Conservation (phyloP, 2,797 vertebrate genomes). For the Typhlichthys eigenmanni region DNA sequence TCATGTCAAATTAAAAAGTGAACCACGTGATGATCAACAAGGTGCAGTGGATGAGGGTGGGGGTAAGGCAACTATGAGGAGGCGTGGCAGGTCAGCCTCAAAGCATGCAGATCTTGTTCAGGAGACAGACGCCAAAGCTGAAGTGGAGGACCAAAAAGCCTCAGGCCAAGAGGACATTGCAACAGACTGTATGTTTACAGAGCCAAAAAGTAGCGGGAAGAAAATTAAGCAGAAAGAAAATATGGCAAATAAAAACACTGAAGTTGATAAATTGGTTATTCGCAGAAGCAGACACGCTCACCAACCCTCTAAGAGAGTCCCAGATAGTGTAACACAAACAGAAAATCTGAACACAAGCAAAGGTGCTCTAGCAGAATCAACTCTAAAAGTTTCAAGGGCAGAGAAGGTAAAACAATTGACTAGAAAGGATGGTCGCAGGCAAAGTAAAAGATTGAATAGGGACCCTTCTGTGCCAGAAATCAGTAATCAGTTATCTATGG, state of each 20-base stretch:
- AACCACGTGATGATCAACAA: conserved; percentile 51
- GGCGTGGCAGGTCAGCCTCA: conserved; percentile 76
- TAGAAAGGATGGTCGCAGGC: conserved; percentile 62
- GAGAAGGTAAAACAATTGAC: conserved; percentile 49
- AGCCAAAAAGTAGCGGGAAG: conserved; percentile 61
- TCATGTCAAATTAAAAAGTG: conserved; percentile 85
- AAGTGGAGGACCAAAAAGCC: conserved; percentile 67
- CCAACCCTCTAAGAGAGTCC: conserved; percentile 39
- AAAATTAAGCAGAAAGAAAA: conserved; percentile 56
- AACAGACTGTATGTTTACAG: conserved; percentile 38
- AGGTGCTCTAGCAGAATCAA: conserved; percentile 42
- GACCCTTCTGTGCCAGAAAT: conserved; percentile 51
- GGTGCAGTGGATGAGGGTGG: conserved; percentile 56
- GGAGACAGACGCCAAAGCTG: conserved; percentile 59
- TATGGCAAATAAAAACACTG: conserved; percentile 43
- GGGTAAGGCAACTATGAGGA: conserved; percentile 53
- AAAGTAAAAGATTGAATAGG: conserved; percentile 76
- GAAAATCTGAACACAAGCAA: conserved; percentile 53
- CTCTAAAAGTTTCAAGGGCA: conserved; percentile 55
- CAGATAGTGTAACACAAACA: conserved; percentile 41
- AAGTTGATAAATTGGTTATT: conserved; percentile 56
- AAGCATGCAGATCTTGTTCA: conserved; percentile 53
- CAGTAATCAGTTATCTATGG: conserved; percentile 33
- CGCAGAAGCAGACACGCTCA: conserved; percentile 67
- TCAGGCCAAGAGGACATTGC: conserved; percentile 40